Evolutionary conservation across 2,113 vertebrate genomes (phyloP).

Genomic region (Thamnaconus septentrionalis): DNA sequence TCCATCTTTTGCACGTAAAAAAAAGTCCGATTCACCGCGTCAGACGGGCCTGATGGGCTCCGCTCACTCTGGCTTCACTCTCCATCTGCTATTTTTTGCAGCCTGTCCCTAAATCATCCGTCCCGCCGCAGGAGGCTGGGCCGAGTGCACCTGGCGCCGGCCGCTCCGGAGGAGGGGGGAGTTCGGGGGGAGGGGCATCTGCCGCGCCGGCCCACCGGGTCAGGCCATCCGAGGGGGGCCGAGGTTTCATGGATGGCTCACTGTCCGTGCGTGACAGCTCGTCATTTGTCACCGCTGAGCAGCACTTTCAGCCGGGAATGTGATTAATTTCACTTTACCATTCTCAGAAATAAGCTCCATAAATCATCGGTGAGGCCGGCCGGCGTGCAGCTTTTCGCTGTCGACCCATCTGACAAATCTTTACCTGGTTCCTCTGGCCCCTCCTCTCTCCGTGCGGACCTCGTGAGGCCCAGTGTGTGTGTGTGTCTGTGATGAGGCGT

Average conservation of each 20-base stretch:
- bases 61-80: constrained; percentile 41
- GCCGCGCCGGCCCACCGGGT: constrained; percentile 70
- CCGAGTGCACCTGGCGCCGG: constrained; percentile 38
- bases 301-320: constrained; percentile 77
- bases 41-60: constrained; percentile 30
- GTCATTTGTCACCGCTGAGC: constrained; percentile 83
- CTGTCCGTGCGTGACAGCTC: constrained; percentile 78
- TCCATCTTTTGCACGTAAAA: background rate
- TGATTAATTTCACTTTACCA: constrained; percentile 85
- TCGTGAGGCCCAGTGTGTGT: too few species aligned
- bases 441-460: too few species aligned
- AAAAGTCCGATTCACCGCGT: background rate
- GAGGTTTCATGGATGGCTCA: constrained; percentile 76
- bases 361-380: constrained; percentile 77
- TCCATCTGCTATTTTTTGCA: constrained; percentile 62
- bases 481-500: constrained; percentile 28
- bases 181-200: constrained; percentile 59
- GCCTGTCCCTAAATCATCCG: constrained; percentile 68
- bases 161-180: constrained; percentile 45
- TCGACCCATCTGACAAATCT: constrained; percentile 75
- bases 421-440: constrained; percentile 60
- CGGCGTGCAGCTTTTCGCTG: constrained; percentile 60
- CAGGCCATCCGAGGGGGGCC: constrained; percentile 73
- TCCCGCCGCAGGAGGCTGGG: constrained; percentile 29
- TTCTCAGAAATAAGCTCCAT: constrained; percentile 84